Evolutionary conservation across 2,888 invertebrate species (phyloP), one percentile per base, ranked within the genome.

Genomic region (Pseudolycoriella hygida): DNA sequence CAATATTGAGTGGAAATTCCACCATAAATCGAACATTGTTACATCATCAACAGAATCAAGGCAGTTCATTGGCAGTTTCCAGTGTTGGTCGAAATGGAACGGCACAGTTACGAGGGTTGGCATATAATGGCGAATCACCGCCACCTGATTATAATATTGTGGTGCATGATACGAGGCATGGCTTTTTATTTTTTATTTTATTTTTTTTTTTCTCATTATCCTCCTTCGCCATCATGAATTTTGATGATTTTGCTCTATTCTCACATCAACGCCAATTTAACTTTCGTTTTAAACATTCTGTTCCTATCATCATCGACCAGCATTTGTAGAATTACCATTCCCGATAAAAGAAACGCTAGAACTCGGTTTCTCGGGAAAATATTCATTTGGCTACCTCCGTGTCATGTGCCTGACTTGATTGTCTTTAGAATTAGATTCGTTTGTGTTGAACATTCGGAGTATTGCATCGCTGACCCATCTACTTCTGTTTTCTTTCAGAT

Each of bases 81-180:
- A 44, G 3, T 17, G 53, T 51, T 12, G n/a, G 39, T 8, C 31
- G 40, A 12, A 32, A 38, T 15, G 40, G 41, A 12, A 53, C 52
- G 1, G 19, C 38, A 11, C 20, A 30, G 8, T 2, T 44, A 17
- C 39, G 44, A 62, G 63, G 63, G 63, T 62, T 63, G 61, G 61
- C 59, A 57, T 55, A 50, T 55, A 57, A 47, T 47, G 58, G 53
- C 52, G 57, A 63, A 55, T 64, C 65, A 53, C 65, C 65, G 55
- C 65, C 65, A 57, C 65, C 65, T 52, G 61, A 61, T 58, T 66
- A 66, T 62, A 64, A 65, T 63, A 59, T 59, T 57, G 60, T 65
- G 64, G 64, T 66, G 65, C 65, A 66, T 65, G 65, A 63, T 64
- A 63, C 62, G 63, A 66, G 65, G 65, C 65, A 66, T 65, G 65